Evolutionary conservation across 1,140 invertebrate genomes (phyloP).

Genomic region (Neotoxoptera formosana): DNA sequence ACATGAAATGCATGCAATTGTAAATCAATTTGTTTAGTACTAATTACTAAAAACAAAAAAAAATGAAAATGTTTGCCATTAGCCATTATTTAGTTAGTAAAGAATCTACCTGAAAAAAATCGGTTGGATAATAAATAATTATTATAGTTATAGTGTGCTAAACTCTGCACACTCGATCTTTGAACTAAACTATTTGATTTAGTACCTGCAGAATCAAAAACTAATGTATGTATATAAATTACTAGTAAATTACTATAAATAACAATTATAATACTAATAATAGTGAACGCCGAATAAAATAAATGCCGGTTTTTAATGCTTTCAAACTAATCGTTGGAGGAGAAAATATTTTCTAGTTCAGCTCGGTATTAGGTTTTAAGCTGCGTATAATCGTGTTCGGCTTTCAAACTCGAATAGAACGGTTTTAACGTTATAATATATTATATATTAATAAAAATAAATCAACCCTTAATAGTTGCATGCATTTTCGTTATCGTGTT

Average conservation of each 20-base stretch:
- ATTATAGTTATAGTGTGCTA: neutral
- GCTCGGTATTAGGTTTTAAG: neutral
- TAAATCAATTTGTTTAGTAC: neutral
- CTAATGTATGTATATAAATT: neutral
- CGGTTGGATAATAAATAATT: neutral
- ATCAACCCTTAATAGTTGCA: neutral
- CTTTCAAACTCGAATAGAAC: neutral
- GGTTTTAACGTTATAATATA: neutral
- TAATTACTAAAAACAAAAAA: neutral
- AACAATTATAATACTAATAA: neutral
- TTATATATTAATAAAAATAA: neutral
- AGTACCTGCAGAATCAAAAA: neutral
- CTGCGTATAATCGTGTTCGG: neutral
- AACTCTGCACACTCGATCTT: neutral
- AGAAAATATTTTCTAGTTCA: neutral
- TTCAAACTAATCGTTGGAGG: neutral
- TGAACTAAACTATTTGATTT: neutral
- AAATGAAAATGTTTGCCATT: neutral
- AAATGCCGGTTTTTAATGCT: neutral
- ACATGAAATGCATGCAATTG: neutral
- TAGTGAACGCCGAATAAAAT: neutral
- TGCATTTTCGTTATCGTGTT: neutral
- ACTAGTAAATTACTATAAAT: neutral
- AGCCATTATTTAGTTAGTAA: neutral
- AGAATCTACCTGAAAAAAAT: neutral